phyloP scores from a whole-genome alignment of 1,140 invertebrate species.

The Lethrus apterus region DNA sequence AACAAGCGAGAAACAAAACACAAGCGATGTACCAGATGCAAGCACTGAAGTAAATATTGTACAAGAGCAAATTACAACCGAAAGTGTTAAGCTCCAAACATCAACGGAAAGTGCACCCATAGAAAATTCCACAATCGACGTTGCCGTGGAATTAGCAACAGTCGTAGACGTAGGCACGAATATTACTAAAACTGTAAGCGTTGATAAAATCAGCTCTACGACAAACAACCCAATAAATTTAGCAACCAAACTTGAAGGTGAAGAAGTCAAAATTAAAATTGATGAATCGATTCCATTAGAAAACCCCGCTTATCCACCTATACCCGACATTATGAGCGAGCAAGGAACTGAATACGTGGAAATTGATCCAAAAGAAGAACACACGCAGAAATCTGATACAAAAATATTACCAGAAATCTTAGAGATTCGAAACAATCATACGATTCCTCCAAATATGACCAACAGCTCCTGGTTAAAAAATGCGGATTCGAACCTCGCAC shows the following conservation, averaged over 20 bases:
- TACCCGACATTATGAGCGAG: conserved; percentile 34
- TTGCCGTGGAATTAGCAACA: conserved; percentile 5
- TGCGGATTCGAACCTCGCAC: not conserved
- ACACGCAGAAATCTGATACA: not conserved
- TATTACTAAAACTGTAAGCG: not conserved
- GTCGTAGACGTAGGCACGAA: not conserved
- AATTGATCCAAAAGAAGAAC: conserved; percentile 7
- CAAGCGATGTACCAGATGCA: not conserved
- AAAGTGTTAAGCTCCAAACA: not conserved
- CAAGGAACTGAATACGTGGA: conserved; percentile 7
- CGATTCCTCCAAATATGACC: conserved; percentile 17
- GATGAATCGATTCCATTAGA: conserved; percentile 13
- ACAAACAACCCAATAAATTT: conserved; percentile 6
- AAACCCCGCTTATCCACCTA: conserved; percentile 40
- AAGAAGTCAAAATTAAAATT: conserved; percentile 2
- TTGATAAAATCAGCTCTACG: not conserved
- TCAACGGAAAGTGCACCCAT: not conserved
- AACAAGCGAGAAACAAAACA: not conserved
- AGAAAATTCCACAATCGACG: conserved; percentile 8
- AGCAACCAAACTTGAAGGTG: no score
- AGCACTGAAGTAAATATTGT: not conserved
- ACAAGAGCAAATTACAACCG: not conserved
- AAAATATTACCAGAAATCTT: conserved; percentile 32
- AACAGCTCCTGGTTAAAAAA: conserved; percentile 27
- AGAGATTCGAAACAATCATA: conserved; percentile 24